Percentiles rank a stretch among this genome's conserved stretches.
Evolutionary conservation across 2,797 vertebrate species (phyloP).

Genomic region (Acipenser oxyrinchus): DNA sequence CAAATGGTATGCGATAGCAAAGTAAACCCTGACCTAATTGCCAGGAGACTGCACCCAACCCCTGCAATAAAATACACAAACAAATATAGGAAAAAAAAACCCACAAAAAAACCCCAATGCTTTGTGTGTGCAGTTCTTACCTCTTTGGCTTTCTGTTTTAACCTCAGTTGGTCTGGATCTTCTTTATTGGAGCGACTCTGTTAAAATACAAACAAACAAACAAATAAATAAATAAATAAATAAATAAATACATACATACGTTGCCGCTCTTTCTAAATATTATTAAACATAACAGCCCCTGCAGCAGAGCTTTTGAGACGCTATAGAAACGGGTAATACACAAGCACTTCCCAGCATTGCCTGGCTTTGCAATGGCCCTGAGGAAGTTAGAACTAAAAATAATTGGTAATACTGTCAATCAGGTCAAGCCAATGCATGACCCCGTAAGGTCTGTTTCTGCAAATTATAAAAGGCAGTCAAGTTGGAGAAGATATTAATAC

Average conservation of each 20-base stretch:
- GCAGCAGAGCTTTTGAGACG: neutral
- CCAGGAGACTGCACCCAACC: conserved; percentile 68
- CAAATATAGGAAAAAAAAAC: conserved; percentile 61
- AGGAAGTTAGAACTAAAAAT: conserved; percentile 56
- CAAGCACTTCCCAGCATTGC: conserved; percentile 38
- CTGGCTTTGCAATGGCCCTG: conserved; percentile 46
- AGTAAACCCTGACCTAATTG: conserved; percentile 94
- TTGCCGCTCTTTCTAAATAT: conserved; percentile 48
- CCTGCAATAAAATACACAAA: conserved; percentile 49
- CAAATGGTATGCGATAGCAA: conserved; percentile 88
- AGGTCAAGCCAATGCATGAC: conserved; percentile 61
- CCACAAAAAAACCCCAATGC: conserved; percentile 4
- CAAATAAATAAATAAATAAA: too few species aligned
- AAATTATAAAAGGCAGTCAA: neutral
- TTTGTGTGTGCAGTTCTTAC: conserved; percentile 41
- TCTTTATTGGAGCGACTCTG: conserved; percentile 82
- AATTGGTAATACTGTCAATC: conserved; percentile 60
- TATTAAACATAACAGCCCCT: conserved; percentile 41
- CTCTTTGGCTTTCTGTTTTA: conserved; percentile 93
- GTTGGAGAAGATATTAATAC: neutral
- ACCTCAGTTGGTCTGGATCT: conserved; percentile 78
- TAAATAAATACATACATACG: neutral
- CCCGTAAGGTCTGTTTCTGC: conserved; percentile 23
- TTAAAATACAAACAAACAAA: conserved; percentile 23
- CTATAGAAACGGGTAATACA: neutral